These are phyloP conservation scores for Drosophila chauvacae DNA, from an alignment of 1,140 invertebrate species.

Conservation along the genomic window DNA sequence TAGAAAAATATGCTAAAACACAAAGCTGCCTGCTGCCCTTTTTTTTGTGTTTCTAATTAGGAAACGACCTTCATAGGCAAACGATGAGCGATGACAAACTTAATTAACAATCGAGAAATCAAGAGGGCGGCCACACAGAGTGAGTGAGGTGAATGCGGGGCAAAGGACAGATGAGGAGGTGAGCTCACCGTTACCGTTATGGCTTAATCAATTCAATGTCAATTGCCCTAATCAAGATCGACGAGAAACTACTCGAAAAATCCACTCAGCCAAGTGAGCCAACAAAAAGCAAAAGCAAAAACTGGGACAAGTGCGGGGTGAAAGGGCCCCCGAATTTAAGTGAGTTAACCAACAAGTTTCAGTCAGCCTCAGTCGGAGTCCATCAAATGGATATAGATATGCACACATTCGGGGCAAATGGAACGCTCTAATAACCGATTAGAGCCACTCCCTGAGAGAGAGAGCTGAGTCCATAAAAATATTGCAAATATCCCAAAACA, in stretches of 20 bases:
- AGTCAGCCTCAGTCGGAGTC: background rate
- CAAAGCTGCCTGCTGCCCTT: background rate
- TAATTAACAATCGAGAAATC: constrained; percentile 27
- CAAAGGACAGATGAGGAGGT: background rate
- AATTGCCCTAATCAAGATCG: constrained; percentile 57
- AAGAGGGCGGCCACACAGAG: background rate
- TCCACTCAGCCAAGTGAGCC: background rate
- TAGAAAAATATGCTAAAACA: constrained; percentile 30
- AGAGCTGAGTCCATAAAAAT: constrained; percentile 37
- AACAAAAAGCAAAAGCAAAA: background rate
- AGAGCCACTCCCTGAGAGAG: background rate
- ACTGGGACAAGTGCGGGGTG: background rate
- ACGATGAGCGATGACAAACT: constrained; percentile 21
- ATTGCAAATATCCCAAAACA: constrained; percentile 51
- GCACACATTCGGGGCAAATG: background rate
- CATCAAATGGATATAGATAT: background rate
- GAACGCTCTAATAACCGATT: constrained; percentile 18
- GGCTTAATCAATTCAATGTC: constrained; percentile 61
- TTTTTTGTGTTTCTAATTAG: constrained; percentile 26
- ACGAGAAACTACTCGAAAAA: constrained; percentile 25
- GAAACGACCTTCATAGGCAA: constrained; percentile 34
- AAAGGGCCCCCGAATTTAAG: background rate
- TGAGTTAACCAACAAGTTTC: constrained; percentile 2
- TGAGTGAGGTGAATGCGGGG: background rate
- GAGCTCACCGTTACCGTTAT: constrained; percentile 19